phyloP scores from a whole-genome alignment of 1,140 invertebrate genomes.

The Nymphalis io region DNA sequence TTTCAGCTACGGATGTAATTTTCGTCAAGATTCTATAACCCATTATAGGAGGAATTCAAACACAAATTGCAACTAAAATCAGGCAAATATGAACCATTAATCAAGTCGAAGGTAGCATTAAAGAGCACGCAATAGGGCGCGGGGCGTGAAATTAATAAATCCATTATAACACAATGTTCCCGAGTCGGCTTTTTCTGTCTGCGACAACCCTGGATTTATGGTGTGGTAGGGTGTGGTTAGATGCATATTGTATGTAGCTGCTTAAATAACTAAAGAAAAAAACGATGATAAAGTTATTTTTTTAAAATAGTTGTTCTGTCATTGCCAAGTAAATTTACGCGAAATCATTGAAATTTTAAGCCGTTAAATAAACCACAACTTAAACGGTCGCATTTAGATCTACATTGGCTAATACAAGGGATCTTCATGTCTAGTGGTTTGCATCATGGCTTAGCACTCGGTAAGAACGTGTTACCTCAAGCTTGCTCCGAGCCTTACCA shows the following conservation, averaged over 20 bases:
- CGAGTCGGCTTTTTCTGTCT: conserved; percentile 56
- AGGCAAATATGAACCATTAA: conserved; percentile 33
- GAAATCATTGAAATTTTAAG: too few relatives aligned
- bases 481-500: too few relatives aligned
- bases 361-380: too few relatives aligned
- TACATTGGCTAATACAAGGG: too few relatives aligned
- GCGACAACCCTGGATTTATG: conserved; percentile 62
- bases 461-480: too few relatives aligned
- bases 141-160: conserved; percentile 65
- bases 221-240: conserved; percentile 46
- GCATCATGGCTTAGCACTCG: too few relatives aligned
- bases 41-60: conserved; percentile 16
- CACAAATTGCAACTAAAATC: conserved; percentile 18
- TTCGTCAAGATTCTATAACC: background rate
- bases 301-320: background rate
- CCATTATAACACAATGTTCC: conserved; percentile 62
- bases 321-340: too few relatives aligned
- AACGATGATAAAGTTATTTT: too few relatives aligned
- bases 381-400: too few relatives aligned
- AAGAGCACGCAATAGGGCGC: conserved; percentile 38
- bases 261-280: background rate
- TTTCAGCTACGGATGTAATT: background rate
- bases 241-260: conserved; percentile 18
- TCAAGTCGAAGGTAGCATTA: conserved; percentile 40
- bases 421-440: too few relatives aligned